Base-by-base conservation (phyloP, 2,797 vertebrate species). In the Sparus aurata region DNA sequence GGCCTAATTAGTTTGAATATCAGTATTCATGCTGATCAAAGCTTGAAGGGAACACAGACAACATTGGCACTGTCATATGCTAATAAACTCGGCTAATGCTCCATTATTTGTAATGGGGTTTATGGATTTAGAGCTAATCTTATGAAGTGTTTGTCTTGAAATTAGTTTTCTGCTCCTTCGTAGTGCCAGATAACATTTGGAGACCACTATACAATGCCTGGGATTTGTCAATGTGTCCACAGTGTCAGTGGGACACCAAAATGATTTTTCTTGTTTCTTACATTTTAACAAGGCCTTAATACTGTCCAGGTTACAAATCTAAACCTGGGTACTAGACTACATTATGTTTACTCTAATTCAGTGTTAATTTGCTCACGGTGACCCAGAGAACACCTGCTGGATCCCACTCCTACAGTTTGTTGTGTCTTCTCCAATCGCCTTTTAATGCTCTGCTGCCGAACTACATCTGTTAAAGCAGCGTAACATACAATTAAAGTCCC, bases 401-500 rank as follows among this genome's bases (percentile, higher is more conserved):
- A 73, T 83, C 64, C 23, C 30, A 34, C 59, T 54, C 43, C 47
- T 34, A 16, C 72, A 46, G 64, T 55, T 77, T 80, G 68, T 80
- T 74, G 53, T 53, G 16, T 53, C 38, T 38, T 45, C 77, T 64
- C 20, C 45, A 23, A 8, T 72, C 59, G 38, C 45, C 38, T 43
- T 68, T 27, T 16, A 20, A 67, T 13, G 46, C 82, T 20, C n/a
- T 38, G 72, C 73, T 60, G 10, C 82, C 77, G 7, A 57, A 69
- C 80, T 79, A 67, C 84, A 85, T 85, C 82, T 86, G 75, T 78
- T 86, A 76, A 89, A 86, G 77, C 74, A 76, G 68, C 16, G 17
- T 46, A 89, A 80, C 86, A 80, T 92, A 87, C 91, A 87, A 88
- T 91, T 86, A 74, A 86, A 84, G 79, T 82, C 63, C 70, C 71